phyloP scores from a whole-genome alignment of 23 tunicate species.

The Phallusia fumigata region DNA sequence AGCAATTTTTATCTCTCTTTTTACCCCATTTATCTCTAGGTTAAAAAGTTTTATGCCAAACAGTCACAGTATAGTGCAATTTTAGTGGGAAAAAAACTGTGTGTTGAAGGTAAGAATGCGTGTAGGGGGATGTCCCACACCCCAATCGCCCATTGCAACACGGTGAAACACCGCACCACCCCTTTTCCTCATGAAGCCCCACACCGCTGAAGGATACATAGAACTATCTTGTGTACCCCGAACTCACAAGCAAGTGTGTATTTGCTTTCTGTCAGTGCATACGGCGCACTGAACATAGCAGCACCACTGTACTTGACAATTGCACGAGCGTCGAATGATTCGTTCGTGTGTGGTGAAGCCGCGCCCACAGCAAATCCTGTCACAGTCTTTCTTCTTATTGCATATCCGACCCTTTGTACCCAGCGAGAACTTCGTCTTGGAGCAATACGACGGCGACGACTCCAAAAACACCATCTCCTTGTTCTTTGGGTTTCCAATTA shows the following conservation, averaged over 20 bases:
- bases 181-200: too few relatives aligned
- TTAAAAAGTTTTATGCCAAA: too few relatives aligned
- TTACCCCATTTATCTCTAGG: too few relatives aligned
- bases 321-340: conserved; percentile 56
- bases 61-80: too few relatives aligned
- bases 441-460: conserved; percentile 66
- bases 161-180: too few relatives aligned
- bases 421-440: conserved; percentile 48
- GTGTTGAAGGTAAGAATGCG: too few relatives aligned
- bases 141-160: too few relatives aligned
- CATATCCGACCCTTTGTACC: conserved; percentile 85
- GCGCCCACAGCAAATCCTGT: conserved; percentile 78
- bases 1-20: too few relatives aligned
- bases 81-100: too few relatives aligned
- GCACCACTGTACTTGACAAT: conserved; percentile 87
- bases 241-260: conserved; percentile 70
- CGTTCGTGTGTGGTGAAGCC: conserved; percentile 76
- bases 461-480: conserved; percentile 84
- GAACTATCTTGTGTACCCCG: background rate
- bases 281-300: conserved; percentile 81
- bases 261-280: conserved; percentile 61
- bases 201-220: too few relatives aligned
- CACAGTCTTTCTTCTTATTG: conserved; percentile 53
- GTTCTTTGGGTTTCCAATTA: conserved; percentile 42
- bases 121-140: too few relatives aligned